phyloP scores from a whole-genome alignment of 1,140 invertebrate genomes.

The Drepana arcuata region DNA sequence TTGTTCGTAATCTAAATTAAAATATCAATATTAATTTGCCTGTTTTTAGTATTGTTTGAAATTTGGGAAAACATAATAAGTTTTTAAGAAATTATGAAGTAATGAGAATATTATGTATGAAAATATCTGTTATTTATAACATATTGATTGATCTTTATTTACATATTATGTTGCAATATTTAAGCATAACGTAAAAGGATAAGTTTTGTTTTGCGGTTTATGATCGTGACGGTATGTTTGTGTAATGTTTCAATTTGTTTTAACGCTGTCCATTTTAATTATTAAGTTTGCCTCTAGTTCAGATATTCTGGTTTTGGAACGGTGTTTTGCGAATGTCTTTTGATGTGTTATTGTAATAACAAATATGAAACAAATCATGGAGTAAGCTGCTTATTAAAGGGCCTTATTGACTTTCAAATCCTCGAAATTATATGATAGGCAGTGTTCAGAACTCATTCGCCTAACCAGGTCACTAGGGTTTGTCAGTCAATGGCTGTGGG shows the following conservation, averaged over 20 bases:
- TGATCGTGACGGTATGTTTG: conserved; percentile 31
- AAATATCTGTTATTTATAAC: no score
- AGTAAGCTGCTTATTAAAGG: conserved; percentile 47
- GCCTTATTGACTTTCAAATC: conserved; percentile 58
- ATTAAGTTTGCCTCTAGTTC: conserved; percentile 30
- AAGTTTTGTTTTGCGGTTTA: conserved; percentile 20
- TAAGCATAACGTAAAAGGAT: conserved; percentile 17
- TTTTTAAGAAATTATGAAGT: no score
- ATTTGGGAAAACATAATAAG: no score
- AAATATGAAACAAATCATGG: conserved; percentile 47
- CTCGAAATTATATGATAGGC: conserved; percentile 13
- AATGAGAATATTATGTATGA: no score
- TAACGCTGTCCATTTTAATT: conserved; percentile 37
- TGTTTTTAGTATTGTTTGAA: no score
- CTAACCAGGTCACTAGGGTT: conserved; percentile 15
- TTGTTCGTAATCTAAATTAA: no score
- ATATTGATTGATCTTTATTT: conserved; percentile 11
- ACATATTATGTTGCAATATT: conserved; percentile 19
- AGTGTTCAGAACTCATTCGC: background rate
- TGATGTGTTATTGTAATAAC: conserved; percentile 43
- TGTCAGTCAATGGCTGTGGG: conserved; percentile 46
- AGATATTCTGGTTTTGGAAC: conserved; percentile 18
- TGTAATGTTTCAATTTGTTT: conserved; percentile 51
- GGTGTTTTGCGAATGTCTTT: conserved; percentile 30
- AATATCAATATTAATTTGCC: no score